Base-by-base conservation (phyloP, 2,888 invertebrate species). In the Heliconius ethilla region DNA sequence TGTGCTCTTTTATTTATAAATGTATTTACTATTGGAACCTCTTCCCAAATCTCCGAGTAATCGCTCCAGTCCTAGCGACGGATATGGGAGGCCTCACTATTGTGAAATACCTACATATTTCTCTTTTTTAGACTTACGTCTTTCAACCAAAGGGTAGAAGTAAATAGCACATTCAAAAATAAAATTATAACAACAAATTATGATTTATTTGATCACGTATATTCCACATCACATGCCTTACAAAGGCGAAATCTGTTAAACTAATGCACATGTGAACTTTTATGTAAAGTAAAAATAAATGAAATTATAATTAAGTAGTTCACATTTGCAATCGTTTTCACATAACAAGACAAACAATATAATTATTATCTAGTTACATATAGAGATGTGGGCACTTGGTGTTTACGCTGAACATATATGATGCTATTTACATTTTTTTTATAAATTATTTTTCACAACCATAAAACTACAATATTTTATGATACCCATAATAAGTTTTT, bases 211-310 rank as follows among this genome's bases (percentile, higher is more conserved):
- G 83, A 89, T 91, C 89, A 89, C 89, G 85, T 88, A 87, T 89
- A 89, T 89, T 88, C 85, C 87, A 90, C 89, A 91, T 91, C 89
- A 90, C 89, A 87, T 87, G 87, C 89, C 89, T 90, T 90, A 85
- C 74, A 76, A 90, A 91, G 90, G 88, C 89, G 84, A 81, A 81
- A 81, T 78, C 81, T 79, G 77, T 82, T 73, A 82, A 78, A 82
- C 80, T 76, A 81, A 83, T 83, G 82, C 83, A 83, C 82, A 80
- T 77, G 79, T 82, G 76, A 81, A 81, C 78, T 79, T 40, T 18
- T n/a, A 33, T 29, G 9, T 18, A 2, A 29, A 51, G 22, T 10
- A 73, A 78, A 76, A 45, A 13, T 59, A 6, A 63, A 37, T 15
- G 3, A 45, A 62, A 67, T 37, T 69, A 51, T 59, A 27, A 40